Conservation (phyloP, 2,113 vertebrate species). For the Antennarius striatus region DNA sequence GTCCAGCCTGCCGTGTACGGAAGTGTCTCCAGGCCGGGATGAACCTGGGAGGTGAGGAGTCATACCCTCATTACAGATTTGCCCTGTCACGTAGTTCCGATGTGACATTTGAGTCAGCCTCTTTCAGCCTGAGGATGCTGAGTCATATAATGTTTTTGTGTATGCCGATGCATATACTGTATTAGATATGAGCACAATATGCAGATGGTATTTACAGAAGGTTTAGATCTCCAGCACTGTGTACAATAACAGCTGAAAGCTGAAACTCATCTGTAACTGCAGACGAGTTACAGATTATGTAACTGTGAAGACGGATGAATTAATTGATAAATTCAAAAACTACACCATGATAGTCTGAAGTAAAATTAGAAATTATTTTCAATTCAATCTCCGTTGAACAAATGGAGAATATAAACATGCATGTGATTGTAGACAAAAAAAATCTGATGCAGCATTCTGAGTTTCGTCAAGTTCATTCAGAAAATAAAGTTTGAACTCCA, state of each 20-base stretch:
- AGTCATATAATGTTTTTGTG: slow-evolving; percentile 52
- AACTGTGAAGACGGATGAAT: slow-evolving; percentile 9
- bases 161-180: slow-evolving; percentile 17
- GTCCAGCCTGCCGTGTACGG: slow-evolving; percentile 97
- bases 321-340: not conserved
- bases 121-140: slow-evolving; percentile 40
- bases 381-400: not conserved
- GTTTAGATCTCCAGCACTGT: slow-evolving; percentile 27
- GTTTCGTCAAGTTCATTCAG: not conserved
- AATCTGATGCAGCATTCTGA: not conserved
- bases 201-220: slow-evolving; percentile 33
- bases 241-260: slow-evolving; percentile 24
- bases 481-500: too few relatives aligned
- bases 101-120: slow-evolving; percentile 55
- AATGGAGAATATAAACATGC: not conserved
- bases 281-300: slow-evolving; percentile 27
- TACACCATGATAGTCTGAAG: slow-evolving; percentile 1
- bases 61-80: slow-evolving; percentile 23
- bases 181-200: slow-evolving; percentile 23
- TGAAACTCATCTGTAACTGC: too few relatives aligned
- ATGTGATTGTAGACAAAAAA: too few relatives aligned
- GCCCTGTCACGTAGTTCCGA: slow-evolving; percentile 39
- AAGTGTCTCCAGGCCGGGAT: slow-evolving; percentile 99
- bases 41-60: slow-evolving; percentile 95
- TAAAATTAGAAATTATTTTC: slow-evolving; percentile 15